Evolutionary conservation across 2,113 vertebrate genomes (phyloP).

Genomic region (Coptodon rendalli): DNA sequence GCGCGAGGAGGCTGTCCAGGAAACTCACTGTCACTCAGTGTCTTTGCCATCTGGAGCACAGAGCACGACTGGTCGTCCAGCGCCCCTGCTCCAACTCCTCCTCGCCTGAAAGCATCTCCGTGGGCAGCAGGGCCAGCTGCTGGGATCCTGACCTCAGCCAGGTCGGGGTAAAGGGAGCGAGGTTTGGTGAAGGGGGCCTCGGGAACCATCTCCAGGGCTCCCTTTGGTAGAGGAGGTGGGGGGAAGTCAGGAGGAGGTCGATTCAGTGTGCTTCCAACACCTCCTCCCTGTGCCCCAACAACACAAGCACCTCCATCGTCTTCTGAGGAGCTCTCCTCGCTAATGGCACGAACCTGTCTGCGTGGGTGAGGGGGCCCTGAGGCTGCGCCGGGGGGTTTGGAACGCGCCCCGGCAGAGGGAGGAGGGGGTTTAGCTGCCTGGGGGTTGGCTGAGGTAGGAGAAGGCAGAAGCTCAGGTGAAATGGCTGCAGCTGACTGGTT

Average conservation of each 20-base stretch:
- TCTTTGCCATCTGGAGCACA: constrained; percentile 94
- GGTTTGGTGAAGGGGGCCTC: constrained; percentile 66
- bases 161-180: constrained; percentile 62
- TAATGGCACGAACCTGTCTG: constrained; percentile 56
- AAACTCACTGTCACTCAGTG: constrained; percentile 89
- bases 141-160: constrained; percentile 68
- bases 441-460: constrained; percentile 54
- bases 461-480: constrained; percentile 66
- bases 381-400: constrained; percentile 67
- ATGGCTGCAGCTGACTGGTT: constrained; percentile 80
- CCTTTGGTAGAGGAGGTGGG: constrained; percentile 82
- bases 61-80: constrained; percentile 92
- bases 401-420: constrained; percentile 47
- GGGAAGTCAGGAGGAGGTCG: constrained; percentile 85
- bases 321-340: constrained; percentile 81
- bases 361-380: constrained; percentile 30
- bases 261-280: constrained; percentile 73
- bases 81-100: constrained; percentile 14
- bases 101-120: constrained; percentile 66
- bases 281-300: constrained; percentile 38
- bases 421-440: constrained; percentile 54
- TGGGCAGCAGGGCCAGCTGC: neutral
- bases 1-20: constrained; percentile 61
- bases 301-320: constrained; percentile 68
- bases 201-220: constrained; percentile 63